Evolutionary conservation across 2,888 invertebrate genomes (phyloP).

Genomic region (Netelia melanura): DNA sequence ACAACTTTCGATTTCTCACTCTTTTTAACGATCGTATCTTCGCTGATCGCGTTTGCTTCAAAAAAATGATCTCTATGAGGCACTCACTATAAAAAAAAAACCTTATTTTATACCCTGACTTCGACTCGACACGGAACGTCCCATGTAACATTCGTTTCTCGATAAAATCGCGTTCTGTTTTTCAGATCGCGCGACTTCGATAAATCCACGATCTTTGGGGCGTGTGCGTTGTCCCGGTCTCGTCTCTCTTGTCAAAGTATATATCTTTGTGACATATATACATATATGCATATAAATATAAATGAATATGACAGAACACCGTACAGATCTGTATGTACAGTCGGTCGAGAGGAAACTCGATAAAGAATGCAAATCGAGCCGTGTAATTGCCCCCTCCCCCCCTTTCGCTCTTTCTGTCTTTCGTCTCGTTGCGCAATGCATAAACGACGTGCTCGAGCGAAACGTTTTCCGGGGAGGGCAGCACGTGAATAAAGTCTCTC

Average conservation of each 20-base stretch:
- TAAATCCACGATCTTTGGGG: conserved; percentile 44
- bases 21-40: no score
- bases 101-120: no score
- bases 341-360: conserved; percentile 56
- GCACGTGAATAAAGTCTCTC: conserved; percentile 64
- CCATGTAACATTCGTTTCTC: conserved; percentile 28
- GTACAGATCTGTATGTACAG: conserved; percentile 15
- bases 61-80: no score
- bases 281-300: background rate
- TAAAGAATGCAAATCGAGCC: conserved; percentile 68
- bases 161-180: conserved; percentile 57
- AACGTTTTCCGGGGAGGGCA: conserved; percentile 59
- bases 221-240: conserved; percentile 38
- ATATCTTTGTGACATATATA: conserved; percentile 17
- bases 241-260: conserved; percentile 23
- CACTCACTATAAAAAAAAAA: no score
- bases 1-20: no score
- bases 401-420: conserved; percentile 41
- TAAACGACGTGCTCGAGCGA: conserved; percentile 66
- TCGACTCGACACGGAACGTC: conserved; percentile 7
- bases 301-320: background rate
- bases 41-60: no score
- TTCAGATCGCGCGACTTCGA: conserved; percentile 48
- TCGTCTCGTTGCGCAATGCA: conserved; percentile 65
- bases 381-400: conserved; percentile 61